These are phyloP conservation scores for Epizoanthus ramosus DNA, from an alignment of 92 coral and sea anemone genomes.

Conservation along the genomic window DNA sequence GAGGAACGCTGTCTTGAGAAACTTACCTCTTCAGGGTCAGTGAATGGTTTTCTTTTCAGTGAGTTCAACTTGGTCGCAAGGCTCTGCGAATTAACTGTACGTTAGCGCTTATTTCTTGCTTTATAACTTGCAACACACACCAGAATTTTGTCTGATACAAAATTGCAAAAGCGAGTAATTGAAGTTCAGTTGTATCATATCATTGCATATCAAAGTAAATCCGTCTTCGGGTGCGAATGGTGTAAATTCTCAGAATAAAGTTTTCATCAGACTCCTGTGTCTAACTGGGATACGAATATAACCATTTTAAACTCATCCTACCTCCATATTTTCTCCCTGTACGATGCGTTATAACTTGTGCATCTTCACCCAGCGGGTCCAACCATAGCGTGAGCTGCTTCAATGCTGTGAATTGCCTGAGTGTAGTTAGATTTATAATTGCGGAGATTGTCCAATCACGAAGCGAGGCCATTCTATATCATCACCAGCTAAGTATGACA, in stretches of 20 bases:
- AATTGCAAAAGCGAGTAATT: neutral
- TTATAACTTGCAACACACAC: neutral
- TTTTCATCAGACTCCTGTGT: neutral
- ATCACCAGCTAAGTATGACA: neutral
- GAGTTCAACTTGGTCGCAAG: neutral
- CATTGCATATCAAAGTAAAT: neutral
- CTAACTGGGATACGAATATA: neutral
- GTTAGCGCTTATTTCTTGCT: neutral
- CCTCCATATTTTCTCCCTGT: no score
- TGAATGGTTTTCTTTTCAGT: neutral
- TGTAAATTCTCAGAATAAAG: neutral
- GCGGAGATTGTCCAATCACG: slow-evolving; percentile 16
- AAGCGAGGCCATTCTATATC: neutral
- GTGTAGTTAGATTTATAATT: slow-evolving; percentile 1
- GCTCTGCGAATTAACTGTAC: neutral
- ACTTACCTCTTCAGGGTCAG: neutral
- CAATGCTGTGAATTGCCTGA: neutral
- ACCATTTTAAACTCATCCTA: neutral
- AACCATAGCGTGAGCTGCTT: slow-evolving; percentile 1
- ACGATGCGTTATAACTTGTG: neutral
- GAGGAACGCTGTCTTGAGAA: neutral
- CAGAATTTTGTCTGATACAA: neutral
- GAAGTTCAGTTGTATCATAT: neutral
- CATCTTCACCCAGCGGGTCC: neutral
- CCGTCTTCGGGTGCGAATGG: neutral